Conservation (phyloP, 2,888 invertebrate genomes). For the Xanthostigma xanthostigma region DNA sequence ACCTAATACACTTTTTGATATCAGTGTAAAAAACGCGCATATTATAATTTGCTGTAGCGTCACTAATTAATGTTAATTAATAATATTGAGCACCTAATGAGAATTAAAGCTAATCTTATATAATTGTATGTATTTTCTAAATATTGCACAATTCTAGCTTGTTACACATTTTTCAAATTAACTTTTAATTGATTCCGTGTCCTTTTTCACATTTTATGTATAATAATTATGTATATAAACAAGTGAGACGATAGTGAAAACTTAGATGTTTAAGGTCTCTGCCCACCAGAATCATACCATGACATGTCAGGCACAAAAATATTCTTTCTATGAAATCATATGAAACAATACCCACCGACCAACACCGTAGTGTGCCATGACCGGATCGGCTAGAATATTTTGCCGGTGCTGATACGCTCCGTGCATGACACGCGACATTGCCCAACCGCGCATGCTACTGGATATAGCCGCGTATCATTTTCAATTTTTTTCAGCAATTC, state of each 20-base stretch:
- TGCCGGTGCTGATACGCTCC: too few relatives aligned
- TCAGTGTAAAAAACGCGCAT: slow-evolving; percentile 6
- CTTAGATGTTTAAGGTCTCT: too few relatives aligned
- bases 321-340: too few relatives aligned
- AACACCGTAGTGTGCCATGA: too few relatives aligned
- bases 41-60: slow-evolving; percentile 7
- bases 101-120: slow-evolving; percentile 31
- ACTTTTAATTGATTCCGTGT: background rate
- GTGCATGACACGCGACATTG: too few relatives aligned
- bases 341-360: too few relatives aligned
- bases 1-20: slow-evolving; percentile 6
- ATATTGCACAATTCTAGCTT: slow-evolving; percentile 27
- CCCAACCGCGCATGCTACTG: too few relatives aligned
- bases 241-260: background rate
- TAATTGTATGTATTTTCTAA: slow-evolving; percentile 22
- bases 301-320: too few relatives aligned
- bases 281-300: too few relatives aligned
- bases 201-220: background rate
- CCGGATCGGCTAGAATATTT: too few relatives aligned
- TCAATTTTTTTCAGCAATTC: too few relatives aligned
- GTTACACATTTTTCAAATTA: slow-evolving; percentile 7
- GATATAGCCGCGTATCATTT: too few relatives aligned
- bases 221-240: background rate
- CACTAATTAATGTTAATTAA: slow-evolving; percentile 12
- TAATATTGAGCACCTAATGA: slow-evolving; percentile 32